Evolutionary conservation across 2,113 vertebrate genomes (phyloP).

Genomic region (Bombycilla garrulus): DNA sequence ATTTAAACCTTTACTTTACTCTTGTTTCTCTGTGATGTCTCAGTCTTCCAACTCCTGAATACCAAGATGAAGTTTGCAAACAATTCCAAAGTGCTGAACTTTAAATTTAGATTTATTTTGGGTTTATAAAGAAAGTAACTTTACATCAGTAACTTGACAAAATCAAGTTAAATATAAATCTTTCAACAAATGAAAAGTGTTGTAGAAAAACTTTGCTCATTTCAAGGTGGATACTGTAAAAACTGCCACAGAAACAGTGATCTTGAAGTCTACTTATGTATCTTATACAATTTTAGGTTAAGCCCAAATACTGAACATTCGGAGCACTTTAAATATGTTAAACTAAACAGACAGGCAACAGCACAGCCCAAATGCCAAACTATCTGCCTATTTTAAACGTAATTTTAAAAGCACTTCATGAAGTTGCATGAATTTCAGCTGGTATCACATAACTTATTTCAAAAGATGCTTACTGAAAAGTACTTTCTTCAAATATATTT

Average conservation of each 20-base stretch:
- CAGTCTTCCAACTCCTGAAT: not conserved
- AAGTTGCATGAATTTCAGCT: slow-evolving; percentile 4
- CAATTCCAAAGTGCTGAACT: not conserved
- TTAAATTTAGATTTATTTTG: slow-evolving; percentile 36
- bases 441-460: not conserved
- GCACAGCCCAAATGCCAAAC: not conserved
- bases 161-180: slow-evolving; percentile 42
- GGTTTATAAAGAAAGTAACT: slow-evolving; percentile 11
- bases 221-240: slow-evolving; percentile 25
- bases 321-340: slow-evolving; percentile 20
- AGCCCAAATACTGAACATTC: slow-evolving; percentile 53
- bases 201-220: slow-evolving; percentile 1
- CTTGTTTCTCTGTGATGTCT: not conserved
- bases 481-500: not conserved
- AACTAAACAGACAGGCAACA: slow-evolving; percentile 1
- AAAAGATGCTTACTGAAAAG: not conserved
- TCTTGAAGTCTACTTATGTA: slow-evolving; percentile 5
- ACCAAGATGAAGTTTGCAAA: not conserved
- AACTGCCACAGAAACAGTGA: slow-evolving; percentile 40
- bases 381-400: slow-evolving; percentile 23
- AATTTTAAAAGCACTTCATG: slow-evolving; percentile 35
- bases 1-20: not conserved
- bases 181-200: slow-evolving; percentile 36
- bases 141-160: slow-evolving; percentile 45
- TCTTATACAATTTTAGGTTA: slow-evolving; percentile 8